A percentile compares a stretch with the other conserved stretches of the same genome.
These are phyloP conservation scores for Ctenomys sociabilis DNA, from an alignment of 2,113 vertebrate species.

Conservation along the genomic window DNA sequence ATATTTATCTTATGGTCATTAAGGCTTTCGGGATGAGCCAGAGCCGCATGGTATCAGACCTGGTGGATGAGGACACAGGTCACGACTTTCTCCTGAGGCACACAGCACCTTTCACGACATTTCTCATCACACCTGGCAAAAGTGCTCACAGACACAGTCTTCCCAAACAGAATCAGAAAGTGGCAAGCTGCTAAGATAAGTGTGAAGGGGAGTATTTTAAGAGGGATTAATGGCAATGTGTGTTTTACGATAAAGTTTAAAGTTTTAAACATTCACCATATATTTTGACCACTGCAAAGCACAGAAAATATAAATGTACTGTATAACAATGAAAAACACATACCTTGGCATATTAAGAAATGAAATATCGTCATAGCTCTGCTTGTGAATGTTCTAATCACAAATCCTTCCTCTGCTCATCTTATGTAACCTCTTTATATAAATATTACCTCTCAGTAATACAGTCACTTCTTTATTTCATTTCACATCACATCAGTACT, in stretches of 20 bases:
- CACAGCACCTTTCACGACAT: background rate
- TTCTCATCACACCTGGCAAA: background rate
- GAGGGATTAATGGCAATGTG: background rate
- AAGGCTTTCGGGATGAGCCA: background rate
- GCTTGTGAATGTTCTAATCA: background rate
- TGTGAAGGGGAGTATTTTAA: background rate
- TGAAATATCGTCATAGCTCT: background rate
- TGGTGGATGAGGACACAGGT: background rate
- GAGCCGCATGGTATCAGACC: background rate
- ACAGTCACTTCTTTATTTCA: background rate
- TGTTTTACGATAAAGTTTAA: background rate
- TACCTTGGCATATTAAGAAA: background rate
- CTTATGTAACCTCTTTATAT: background rate
- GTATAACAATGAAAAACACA: background rate
- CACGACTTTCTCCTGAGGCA: background rate
- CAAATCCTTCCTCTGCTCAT: background rate
- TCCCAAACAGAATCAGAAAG: background rate
- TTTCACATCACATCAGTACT: slow-evolving; percentile 6
- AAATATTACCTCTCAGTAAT: background rate
- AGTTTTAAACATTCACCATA: background rate
- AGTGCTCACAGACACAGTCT: background rate
- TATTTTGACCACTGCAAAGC: background rate
- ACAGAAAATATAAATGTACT: background rate
- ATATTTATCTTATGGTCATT: background rate
- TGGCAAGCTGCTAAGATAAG: background rate